A percentile compares a stretch with the other conserved stretches of the same genome.
Conservation (phyloP, 1,140 invertebrate genomes). For the Heterodera carotae region DNA sequence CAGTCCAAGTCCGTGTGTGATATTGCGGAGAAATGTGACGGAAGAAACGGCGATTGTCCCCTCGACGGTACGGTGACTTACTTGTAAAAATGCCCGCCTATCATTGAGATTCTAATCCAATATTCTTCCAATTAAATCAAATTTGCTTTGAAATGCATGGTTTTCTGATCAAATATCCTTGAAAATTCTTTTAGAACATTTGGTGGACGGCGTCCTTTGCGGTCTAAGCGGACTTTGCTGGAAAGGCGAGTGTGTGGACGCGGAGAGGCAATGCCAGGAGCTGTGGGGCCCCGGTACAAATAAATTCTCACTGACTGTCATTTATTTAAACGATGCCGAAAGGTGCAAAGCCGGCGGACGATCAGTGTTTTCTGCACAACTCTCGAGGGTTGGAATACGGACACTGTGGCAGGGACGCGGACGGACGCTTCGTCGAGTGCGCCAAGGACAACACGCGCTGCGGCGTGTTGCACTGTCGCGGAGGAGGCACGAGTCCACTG, state of each 20-base stretch:
- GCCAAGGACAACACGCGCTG: constrained; percentile 51
- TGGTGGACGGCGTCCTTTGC: constrained; percentile 62
- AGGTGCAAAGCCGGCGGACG: constrained; percentile 52
- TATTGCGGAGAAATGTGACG: constrained; percentile 63
- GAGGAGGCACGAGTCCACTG: constrained; percentile 44
- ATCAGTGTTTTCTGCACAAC: constrained; percentile 58
- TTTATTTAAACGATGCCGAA: too few relatives aligned
- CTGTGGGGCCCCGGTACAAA: constrained; percentile 55
- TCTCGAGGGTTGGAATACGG: constrained; percentile 63
- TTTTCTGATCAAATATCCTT: too few relatives aligned
- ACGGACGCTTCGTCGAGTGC: constrained; percentile 52
- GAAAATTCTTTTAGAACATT: constrained; percentile 39
- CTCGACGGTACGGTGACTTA: constrained; percentile 42
- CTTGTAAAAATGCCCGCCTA: too few relatives aligned
- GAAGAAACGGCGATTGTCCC: constrained; percentile 61
- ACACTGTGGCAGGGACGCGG: constrained; percentile 54
- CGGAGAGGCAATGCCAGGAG: constrained; percentile 56
- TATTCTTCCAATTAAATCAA: too few relatives aligned
- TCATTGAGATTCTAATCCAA: too few relatives aligned
- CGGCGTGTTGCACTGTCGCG: constrained; percentile 57
- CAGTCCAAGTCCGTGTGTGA: constrained; percentile 55
- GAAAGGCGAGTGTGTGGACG: constrained; percentile 62
- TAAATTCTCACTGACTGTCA: too few relatives aligned
- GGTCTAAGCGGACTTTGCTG: constrained; percentile 64
- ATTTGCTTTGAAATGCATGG: too few relatives aligned